These are phyloP conservation scores for Aphis gossypii DNA, from an alignment of 1,140 invertebrate species.

Conservation along the genomic window DNA sequence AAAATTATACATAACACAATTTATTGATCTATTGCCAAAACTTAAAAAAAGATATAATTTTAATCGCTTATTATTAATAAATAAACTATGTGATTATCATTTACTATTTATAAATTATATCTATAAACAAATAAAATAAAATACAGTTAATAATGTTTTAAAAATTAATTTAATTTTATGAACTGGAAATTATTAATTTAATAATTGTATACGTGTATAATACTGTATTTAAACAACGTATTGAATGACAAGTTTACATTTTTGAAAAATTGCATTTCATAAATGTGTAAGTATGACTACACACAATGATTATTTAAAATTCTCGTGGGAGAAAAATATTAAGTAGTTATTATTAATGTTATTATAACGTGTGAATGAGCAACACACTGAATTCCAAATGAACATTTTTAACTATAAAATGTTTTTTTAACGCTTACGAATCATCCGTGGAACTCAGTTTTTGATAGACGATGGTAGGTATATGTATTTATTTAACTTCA, in stretches of 20 bases:
- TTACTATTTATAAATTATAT: not conserved
- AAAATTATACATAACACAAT: not conserved
- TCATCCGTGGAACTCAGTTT: constrained; percentile 18
- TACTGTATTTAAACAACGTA: not conserved
- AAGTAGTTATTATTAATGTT: constrained; percentile 2
- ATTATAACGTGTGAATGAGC: constrained; percentile 6
- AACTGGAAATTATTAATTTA: not conserved
- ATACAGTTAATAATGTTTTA: not conserved
- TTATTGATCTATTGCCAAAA: not conserved
- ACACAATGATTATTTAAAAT: constrained; percentile 14
- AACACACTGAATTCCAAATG: constrained; percentile 20
- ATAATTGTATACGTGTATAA: not conserved
- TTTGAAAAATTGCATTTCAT: not conserved
- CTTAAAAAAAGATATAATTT: not conserved
- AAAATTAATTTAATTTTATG: not conserved
- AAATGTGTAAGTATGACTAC: not conserved
- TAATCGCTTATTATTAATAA: not conserved
- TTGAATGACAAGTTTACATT: not conserved
- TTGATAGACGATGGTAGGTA: not conserved
- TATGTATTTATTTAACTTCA: constrained; percentile 28
- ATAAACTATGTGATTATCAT: not conserved
- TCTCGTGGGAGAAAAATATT: not conserved
- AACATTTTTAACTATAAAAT: constrained; percentile 45
- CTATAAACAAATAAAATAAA: not conserved
- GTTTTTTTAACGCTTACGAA: constrained; percentile 52